phyloP scores from a whole-genome alignment of 2,113 vertebrate genomes.

The Abramis brama region DNA sequence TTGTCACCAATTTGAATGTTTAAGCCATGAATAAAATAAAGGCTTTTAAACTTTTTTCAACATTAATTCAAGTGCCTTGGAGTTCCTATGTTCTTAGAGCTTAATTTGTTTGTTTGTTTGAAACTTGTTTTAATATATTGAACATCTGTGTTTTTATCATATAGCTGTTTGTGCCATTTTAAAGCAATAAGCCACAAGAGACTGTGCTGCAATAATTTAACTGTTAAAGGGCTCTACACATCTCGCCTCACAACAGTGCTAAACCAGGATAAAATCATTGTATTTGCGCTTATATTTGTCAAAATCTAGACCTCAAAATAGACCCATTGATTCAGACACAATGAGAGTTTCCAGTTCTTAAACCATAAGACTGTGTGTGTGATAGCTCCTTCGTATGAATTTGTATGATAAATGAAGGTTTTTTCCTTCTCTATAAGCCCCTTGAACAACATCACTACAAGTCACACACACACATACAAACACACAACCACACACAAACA shows the following conservation, averaged over 20 bases:
- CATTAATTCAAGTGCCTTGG: too few relatives aligned
- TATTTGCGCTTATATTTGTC: background rate
- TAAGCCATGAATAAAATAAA: too few relatives aligned
- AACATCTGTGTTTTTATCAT: background rate
- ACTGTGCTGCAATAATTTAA: background rate
- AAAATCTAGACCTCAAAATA: background rate
- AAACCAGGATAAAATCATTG: background rate
- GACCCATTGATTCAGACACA: constrained; percentile 7
- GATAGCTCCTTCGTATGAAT: background rate
- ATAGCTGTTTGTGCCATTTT: background rate
- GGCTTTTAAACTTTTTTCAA: too few relatives aligned
- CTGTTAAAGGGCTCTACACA: background rate
- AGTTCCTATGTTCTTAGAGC: too few relatives aligned
- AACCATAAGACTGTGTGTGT: background rate
- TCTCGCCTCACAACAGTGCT: background rate
- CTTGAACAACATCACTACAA: constrained; percentile 15
- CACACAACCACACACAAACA: constrained; percentile 35
- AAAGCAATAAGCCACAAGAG: background rate
- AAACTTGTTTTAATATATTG: background rate
- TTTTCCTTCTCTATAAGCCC: background rate
- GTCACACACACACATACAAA: constrained; percentile 7
- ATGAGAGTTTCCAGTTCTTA: background rate
- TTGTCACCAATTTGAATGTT: too few relatives aligned
- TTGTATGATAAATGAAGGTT: constrained; percentile 11
- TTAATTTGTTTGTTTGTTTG: background rate